Evolutionary conservation across 2,797 vertebrate genomes (phyloP).

Genomic region (Echiichthys vipera): DNA sequence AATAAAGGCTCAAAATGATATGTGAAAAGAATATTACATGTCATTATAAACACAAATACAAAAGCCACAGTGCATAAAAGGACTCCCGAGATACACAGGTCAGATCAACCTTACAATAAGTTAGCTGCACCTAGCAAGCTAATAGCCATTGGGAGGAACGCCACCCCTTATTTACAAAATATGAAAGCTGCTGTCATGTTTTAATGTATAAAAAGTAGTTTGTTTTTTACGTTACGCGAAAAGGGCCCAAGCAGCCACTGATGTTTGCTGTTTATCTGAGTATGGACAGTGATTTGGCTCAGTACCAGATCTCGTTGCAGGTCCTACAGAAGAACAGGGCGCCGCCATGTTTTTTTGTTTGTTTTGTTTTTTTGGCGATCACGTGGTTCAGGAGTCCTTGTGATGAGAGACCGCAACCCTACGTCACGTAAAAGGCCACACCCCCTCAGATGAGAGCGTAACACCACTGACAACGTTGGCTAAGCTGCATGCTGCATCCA

Average conservation of each 20-base stretch:
- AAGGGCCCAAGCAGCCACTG: too few species aligned
- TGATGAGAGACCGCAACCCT: too few species aligned
- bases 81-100: not conserved
- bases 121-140: not conserved
- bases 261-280: rapidly evolving
- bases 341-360: conserved; percentile 77
- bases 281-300: rapidly evolving
- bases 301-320: conserved; percentile 69
- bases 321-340: conserved; percentile 42
- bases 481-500: too few species aligned
- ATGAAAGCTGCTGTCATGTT: not conserved
- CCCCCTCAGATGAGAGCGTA: too few species aligned
- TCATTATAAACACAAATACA: too few species aligned
- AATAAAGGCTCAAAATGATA: not conserved
- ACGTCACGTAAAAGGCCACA: too few species aligned
- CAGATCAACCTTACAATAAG: not conserved
- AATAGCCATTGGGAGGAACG: not conserved
- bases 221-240: not conserved
- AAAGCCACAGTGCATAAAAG: not conserved
- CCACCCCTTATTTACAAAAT: not conserved
- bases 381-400: conserved; percentile 71
- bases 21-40: not conserved
- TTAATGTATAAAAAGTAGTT: not conserved
- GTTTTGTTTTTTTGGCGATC: conserved; percentile 42
- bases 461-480: too few species aligned